phyloP scores from a whole-genome alignment of 2,888 invertebrate species.

The Acrobasis suavella region DNA sequence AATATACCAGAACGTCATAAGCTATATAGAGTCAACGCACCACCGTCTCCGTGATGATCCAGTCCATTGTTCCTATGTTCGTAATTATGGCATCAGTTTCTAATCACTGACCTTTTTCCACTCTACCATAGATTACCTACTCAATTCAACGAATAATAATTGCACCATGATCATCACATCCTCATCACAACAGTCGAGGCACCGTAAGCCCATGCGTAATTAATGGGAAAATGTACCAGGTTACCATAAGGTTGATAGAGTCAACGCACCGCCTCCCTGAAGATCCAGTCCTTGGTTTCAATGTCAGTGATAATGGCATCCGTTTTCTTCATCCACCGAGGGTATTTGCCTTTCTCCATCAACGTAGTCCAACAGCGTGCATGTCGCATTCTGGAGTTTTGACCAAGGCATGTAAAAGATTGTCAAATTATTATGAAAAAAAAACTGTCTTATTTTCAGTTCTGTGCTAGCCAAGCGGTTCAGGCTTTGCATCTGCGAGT shows the following conservation, averaged over 20 bases:
- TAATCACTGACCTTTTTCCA: too few relatives aligned
- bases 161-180: too few relatives aligned
- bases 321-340: conserved; percentile 80
- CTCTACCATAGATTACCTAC: too few relatives aligned
- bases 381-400: conserved; percentile 62
- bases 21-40: neutral
- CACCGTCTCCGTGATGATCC: neutral
- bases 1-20: neutral
- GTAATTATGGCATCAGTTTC: too few relatives aligned
- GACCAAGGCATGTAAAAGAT: neutral
- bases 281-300: conserved; percentile 92
- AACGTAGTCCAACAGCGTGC: conserved; percentile 63
- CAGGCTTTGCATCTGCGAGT: too few relatives aligned
- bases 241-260: neutral
- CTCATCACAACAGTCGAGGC: too few relatives aligned
- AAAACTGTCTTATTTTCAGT: too few relatives aligned
- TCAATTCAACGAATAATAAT: too few relatives aligned
- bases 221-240: neutral
- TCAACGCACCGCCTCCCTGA: conserved; percentile 85
- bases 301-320: conserved; percentile 88
- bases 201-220: neutral
- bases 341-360: conserved; percentile 54
- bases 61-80: neutral
- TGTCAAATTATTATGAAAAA: neutral
- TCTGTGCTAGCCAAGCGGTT: too few relatives aligned